Evolutionary conservation across 2,113 vertebrate genomes (phyloP).

Genomic region (Hippocampus comes): DNA sequence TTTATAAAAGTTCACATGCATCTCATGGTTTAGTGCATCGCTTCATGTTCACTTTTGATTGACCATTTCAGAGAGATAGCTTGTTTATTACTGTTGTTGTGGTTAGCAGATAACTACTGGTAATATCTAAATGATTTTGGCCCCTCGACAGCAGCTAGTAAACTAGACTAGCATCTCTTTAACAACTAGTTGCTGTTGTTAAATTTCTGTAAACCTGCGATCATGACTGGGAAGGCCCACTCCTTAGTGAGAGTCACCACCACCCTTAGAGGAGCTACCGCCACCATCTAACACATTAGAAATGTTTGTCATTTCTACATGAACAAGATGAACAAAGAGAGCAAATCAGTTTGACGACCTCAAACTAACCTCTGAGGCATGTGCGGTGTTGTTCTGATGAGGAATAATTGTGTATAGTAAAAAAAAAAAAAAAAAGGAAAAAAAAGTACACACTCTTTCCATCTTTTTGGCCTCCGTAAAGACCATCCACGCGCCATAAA

Average conservation of each 20-base stretch:
- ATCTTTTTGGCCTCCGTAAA: slow-evolving; percentile 9
- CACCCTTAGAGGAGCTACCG: no score
- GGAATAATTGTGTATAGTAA: neutral
- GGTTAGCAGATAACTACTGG: no score
- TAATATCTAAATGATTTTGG: no score
- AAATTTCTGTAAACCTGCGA: neutral
- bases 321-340: neutral
- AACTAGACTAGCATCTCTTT: no score
- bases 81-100: no score
- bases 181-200: neutral
- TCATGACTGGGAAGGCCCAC: no score
- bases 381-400: neutral
- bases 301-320: neutral
- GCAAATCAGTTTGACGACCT: neutral
- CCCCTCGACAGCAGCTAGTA: neutral
- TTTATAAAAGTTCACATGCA: no score
- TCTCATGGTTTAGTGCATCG: no score
- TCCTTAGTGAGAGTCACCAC: no score
- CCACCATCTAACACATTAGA: neutral
- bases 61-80: neutral
- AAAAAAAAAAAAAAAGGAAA: neutral
- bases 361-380: neutral
- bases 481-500: slow-evolving; percentile 43
- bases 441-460: neutral
- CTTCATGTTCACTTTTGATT: no score